Percentiles rank a stretch among this genome's conserved stretches.
phyloP scores from a whole-genome alignment of 2,113 vertebrate genomes.

The Hippolais icterina region DNA sequence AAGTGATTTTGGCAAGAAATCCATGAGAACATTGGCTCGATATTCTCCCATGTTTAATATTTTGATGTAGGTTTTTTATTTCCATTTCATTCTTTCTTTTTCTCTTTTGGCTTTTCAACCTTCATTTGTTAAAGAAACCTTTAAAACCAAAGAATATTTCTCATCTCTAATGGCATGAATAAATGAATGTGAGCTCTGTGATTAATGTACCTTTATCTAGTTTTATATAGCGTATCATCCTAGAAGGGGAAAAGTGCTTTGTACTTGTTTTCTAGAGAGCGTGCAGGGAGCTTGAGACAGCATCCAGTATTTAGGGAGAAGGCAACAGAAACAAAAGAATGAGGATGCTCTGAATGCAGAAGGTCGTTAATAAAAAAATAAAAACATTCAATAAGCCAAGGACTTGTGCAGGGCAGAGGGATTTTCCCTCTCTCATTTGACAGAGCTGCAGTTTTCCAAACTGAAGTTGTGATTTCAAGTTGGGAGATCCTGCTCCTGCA shows the following conservation, averaged over 20 bases:
- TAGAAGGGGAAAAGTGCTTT: not conserved
- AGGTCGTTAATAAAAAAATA: not conserved
- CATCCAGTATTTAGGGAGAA: not conserved
- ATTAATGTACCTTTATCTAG: conserved; percentile 9
- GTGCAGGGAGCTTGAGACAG: not conserved
- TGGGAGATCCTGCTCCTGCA: not conserved
- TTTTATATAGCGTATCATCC: not conserved
- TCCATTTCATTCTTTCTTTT: not conserved
- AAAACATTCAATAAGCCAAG: not conserved
- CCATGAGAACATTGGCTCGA: not conserved
- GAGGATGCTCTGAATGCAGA: not conserved
- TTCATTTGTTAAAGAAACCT: conserved; percentile 7
- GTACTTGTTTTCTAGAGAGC: not conserved
- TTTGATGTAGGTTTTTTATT: not conserved
- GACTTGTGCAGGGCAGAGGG: not conserved
- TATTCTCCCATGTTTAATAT: not conserved
- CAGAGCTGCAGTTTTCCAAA: not conserved
- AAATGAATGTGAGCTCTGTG: not conserved
- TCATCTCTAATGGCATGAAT: not conserved
- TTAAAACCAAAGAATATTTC: not conserved
- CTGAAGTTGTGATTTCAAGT: not conserved
- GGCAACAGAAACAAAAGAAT: not conserved
- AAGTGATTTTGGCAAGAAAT: conserved; percentile 28
- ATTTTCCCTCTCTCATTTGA: not conserved
- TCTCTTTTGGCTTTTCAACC: not conserved